Evolutionary conservation across 1,140 invertebrate species (phyloP), one percentile per base, ranked within the genome.

Genomic region (Heterodera schachtii): DNA sequence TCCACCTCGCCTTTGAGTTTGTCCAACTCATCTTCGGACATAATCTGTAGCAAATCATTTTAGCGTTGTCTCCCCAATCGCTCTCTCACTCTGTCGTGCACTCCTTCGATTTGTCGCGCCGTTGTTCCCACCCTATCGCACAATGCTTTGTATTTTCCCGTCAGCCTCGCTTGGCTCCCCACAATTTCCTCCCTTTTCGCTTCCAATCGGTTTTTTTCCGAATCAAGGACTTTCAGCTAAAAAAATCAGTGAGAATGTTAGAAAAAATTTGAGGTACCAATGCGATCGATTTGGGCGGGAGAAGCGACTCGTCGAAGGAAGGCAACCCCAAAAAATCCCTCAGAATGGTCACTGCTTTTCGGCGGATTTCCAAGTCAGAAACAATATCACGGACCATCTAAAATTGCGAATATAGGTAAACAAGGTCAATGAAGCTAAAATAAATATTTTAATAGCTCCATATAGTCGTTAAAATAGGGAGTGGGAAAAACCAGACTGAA

Each of bases 161-260:
- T 46, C 7, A 81, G 31, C 1, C 43, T 69, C 43, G 43, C 31
- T 70, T 81, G 80, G 1, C 16, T 9, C 44, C 71, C 64, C 1
- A 81, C 21, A 4, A 57, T 47, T 70, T 81, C 64, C 1, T 81
- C 73, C 11, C 71, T 21, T 9, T 44, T 67, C 9, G 64, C 66
- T 2, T 3, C 44, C 11, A 81, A 31, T 16, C 71, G 71, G 9
- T 57, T 57, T 31, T 69, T 70, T 43, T 81, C 80, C n/a, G 43
- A 43, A 57, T 81, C 73, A 3, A 81, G 66, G 46, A 75, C 80
- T 70, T 76, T 79, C n/a, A 81, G 19, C 64, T 11, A 78, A 78
- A 43, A 71, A 16, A 71, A 71, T 31, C 13, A 19, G 44, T 41
- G 3, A n/a, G 3, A 11, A 69, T 49, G 43, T n/a, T 16, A 7